Evolutionary conservation across 2,797 vertebrate species (phyloP).

Genomic region (Columba guinea): DNA sequence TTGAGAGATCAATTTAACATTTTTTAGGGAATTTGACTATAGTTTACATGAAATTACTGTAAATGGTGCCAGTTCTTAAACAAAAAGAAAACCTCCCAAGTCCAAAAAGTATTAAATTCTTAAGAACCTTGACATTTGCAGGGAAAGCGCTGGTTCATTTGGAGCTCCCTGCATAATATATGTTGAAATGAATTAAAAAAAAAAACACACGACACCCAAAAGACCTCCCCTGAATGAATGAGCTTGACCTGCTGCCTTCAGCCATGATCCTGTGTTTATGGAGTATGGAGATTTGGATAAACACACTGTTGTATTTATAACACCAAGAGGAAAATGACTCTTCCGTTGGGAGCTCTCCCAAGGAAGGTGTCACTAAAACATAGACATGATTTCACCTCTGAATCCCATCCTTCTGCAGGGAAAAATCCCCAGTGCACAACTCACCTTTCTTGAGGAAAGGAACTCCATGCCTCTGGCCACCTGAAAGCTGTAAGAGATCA

Average conservation of each 20-base stretch:
- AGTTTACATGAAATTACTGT: not conserved
- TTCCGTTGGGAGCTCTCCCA: conserved; percentile 52
- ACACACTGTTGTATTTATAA: conserved; percentile 44
- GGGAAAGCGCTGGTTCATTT: not conserved
- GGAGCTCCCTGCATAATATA: not conserved
- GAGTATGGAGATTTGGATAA: conserved; percentile 45
- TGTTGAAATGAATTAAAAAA: not conserved
- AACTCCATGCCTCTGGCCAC: conserved; percentile 98
- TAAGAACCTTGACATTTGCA: not conserved
- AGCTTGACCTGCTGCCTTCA: conserved; percentile 45
- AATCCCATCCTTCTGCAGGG: not conserved
- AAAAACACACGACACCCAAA: conserved; percentile 9
- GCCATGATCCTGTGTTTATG: conserved; percentile 59
- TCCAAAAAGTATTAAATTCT: not conserved
- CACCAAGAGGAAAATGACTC: conserved; percentile 1
- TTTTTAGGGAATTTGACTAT: not conserved
- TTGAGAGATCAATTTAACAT: not conserved
- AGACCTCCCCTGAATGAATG: conserved; percentile 45
- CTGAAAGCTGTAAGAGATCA: conserved; percentile 97
- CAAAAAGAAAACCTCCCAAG: not conserved
- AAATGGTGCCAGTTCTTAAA: not conserved
- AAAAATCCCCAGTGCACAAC: not conserved
- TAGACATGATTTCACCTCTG: conserved; percentile 26
- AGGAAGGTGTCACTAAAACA: conserved; percentile 37
- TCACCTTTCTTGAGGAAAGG: conserved; percentile 84